Percentiles rank a stretch among this genome's conserved stretches.
Evolutionary conservation across 2,113 vertebrate species (phyloP).

Genomic region (Misgurnus anguillicaudatus): DNA sequence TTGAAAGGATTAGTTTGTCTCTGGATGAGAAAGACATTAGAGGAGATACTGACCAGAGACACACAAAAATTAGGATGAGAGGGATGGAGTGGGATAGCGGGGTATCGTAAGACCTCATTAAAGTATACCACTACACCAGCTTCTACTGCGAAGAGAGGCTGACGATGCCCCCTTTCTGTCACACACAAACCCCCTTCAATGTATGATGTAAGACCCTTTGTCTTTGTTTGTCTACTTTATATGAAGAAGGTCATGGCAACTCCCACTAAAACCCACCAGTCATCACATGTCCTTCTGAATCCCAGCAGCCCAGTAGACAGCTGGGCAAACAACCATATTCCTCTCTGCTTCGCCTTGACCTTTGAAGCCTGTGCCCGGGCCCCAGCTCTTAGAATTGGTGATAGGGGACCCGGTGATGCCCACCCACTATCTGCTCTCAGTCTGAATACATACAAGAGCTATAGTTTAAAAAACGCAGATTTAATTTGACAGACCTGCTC

Average conservation of each 20-base stretch:
- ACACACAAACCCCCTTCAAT: background rate
- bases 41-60: background rate
- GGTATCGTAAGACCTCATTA: no score
- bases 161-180: background rate
- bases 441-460: background rate
- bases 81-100: background rate
- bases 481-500: background rate
- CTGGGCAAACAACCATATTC: conserved; percentile 43
- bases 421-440: background rate
- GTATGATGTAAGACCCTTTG: conserved; percentile 7
- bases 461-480: background rate
- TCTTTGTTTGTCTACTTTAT: conserved; percentile 18
- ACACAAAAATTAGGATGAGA: background rate
- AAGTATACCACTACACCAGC: no score
- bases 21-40: conserved; percentile 8
- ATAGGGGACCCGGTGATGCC: background rate
- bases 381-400: conserved; percentile 4
- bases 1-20: conserved; percentile 32
- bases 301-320: conserved; percentile 30
- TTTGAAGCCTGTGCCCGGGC: background rate
- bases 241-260: conserved; percentile 4
- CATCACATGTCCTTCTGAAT: conserved; percentile 1
- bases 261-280: conserved; percentile 19
- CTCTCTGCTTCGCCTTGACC: conserved; percentile 20
- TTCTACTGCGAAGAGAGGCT: background rate